Base-by-base conservation (phyloP, 2,888 invertebrate species). In the Rhagonycha fulva region DNA sequence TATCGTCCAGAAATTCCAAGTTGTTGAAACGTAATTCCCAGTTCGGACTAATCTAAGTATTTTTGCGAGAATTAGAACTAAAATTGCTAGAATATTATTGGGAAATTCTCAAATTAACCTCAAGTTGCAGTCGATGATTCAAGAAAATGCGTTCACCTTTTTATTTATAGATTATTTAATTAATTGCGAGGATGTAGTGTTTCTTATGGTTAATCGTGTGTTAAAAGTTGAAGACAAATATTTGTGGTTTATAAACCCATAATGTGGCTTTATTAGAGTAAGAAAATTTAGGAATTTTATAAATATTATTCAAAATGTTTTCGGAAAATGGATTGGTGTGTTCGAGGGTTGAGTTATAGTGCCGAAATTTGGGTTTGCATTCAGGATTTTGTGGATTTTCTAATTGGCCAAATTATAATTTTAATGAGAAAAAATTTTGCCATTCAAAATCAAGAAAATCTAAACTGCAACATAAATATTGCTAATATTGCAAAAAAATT, bases 41-140 rank as follows among this genome's bases (percentile, higher is more conserved):
- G 30, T 71, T 63, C 70, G 26, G n/a, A 14, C 26, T 70, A 70
- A 71, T 71, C 71, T 11, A 14, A 11, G 71, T 71, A 63, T 32
- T 71, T 71, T 71, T 32, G 14, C 62, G 24, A 71, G 71, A 71
- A 71, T 32, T 71, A 23, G 47, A 23, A n/a, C 32, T 14, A 63
- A 71, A 71, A 71, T 71, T 47, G n/a, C 12, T n/a, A 47, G 47
- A 47, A n/a, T n/a, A n/a, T n/a, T 47, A n/a, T n/a, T 47, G 47
- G 47, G 47, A 47, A 47, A 47, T 47, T 47, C 47, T n/a, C 47
- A 47, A 47, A 47, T 9, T 7, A 47, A 47, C 47, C 47, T 47
- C 47, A 47, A 47, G 47, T 47, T 47, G n/a, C 2, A 47, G 47
- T 7, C 47, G n/a, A 47, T 11, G n/a, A 28, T 9, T 28, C 28